Evolutionary conservation across 1,140 invertebrate species (phyloP), one percentile per base, ranked within the genome.

Genomic region (Stegodyphus mimosarum): DNA sequence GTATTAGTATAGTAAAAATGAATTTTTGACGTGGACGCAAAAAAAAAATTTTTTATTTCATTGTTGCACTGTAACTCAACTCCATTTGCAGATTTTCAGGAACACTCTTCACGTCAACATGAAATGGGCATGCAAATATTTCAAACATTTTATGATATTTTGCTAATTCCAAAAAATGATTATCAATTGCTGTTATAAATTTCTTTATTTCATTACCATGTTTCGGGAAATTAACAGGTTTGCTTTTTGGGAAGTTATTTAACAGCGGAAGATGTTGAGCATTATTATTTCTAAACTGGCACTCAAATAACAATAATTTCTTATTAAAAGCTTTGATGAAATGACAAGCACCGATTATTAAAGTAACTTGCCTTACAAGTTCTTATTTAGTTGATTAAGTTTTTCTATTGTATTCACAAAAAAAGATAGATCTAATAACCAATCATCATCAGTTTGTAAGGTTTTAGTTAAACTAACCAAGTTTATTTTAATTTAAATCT

Each of bases 201-300:
- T 67, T 67, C 17, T 67, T 67, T 13, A 17, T 17, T 67, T 67
- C 64, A 67, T 17, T 67, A 17, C 3, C 18, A 67, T 67, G 17
- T 13, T 67, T 67, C 1, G 64, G 17, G 64, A 67, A 67, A 67
- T 67, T 67, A 7, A 5, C 6, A 67, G 6, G 1, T 5, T 67
- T 13, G 64, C 64, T 67, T 67, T 67, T 67, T 67, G 18, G 64
- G 18, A 67, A 67, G 64, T 67, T 67, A 67, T 67, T 13, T 67
- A 67, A 67, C 64, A 17, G 64, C 11, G 17, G 18, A 67, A 67
- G 17, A n/a, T n/a, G 18, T 67, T 67, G 64, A 67, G 64, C 64
- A 67, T 67, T 67, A 67, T 67, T 18, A 67, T 17, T 15, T 67
- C 64, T 67, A 67, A n/a, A n/a, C 17, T 67, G 64, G 17, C 7